Evolutionary conservation across 2,797 vertebrate species (phyloP).

Genomic region (Distichodus sexfasciatus): DNA sequence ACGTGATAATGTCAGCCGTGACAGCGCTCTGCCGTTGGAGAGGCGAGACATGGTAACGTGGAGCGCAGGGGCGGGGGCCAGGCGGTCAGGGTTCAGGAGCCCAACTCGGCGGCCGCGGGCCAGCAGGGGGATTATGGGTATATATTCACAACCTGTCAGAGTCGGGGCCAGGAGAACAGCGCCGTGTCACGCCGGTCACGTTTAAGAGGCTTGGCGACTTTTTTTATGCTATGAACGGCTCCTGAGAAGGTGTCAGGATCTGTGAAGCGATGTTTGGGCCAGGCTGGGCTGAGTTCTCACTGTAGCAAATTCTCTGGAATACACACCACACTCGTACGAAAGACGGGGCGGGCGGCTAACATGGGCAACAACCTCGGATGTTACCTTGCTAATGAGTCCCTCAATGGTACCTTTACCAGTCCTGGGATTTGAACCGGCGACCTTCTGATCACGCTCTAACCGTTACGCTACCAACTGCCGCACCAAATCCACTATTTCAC

Average conservation of each 20-base stretch:
- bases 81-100: constrained; percentile 27
- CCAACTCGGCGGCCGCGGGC: background rate
- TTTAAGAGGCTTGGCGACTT: background rate
- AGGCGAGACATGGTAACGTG: constrained; percentile 30
- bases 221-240: background rate
- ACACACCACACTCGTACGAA: too few relatives aligned
- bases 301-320: too few relatives aligned
- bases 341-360: too few relatives aligned
- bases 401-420: too few relatives aligned
- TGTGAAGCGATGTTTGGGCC: background rate
- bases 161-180: background rate
- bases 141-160: constrained; percentile 22
- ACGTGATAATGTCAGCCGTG: constrained; percentile 49
- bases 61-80: constrained; percentile 26
- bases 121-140: constrained; percentile 26
- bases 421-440: too few relatives aligned
- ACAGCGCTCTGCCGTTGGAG: constrained; percentile 37
- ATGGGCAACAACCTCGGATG: too few relatives aligned
- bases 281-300: background rate
- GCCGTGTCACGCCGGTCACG: background rate
- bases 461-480: too few relatives aligned
- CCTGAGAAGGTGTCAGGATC: background rate
- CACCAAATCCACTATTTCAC: too few relatives aligned
- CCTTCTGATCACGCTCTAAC: too few relatives aligned
- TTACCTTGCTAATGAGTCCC: too few relatives aligned